Evolutionary conservation across 2,888 invertebrate genomes (phyloP), one percentile per base, ranked within the genome.

Genomic region (Brachyptera risi): DNA sequence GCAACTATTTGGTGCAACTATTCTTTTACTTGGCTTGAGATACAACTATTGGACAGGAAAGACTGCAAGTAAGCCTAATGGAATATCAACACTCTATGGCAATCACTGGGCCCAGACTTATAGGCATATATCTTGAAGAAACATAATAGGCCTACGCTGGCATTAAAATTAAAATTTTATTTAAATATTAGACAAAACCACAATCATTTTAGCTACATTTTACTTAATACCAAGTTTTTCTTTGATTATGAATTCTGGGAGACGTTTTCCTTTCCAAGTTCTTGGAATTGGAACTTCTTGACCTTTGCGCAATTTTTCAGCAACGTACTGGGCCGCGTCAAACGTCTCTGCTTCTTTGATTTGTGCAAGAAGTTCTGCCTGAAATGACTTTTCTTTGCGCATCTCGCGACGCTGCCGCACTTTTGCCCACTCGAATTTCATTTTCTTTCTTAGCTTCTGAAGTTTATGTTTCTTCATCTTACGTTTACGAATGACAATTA

Each of bases 381-480:
- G 88, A 75, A 92, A 93, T 3, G 74, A 76, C 70, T 88, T 92
- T 71, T 93, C 92, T 71, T 87, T 92, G 49, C 79, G 79, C 71
- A 86, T 76, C 70, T 87, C 86, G 57, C 91, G 81, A 19, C 81
- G 83, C 69, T 86, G 85, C 60, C 83, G 80, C 24, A 83, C 82
- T 75, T 88, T 87, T 1, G 84, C 86, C 85, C 87, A 87, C 64
- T 83, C 82, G 73, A 84, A 86, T 69, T 85, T 86, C 88, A 91
- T 89, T 69, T 79, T 83, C 72, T 88, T 92, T 66, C 89, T 80
- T 59, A 91, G 76, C 74, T 94, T 94, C 73, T 76, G 86, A 49
- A 88, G 76, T 73, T 92, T 88, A 71, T 94, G 94, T 68, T 87
- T 91, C 74, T 87, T 91, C 90, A 95, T 93, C 76, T 93, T 94